Conservation (phyloP, 2,797 vertebrate species). For the Cetoscarus ocellatus region DNA sequence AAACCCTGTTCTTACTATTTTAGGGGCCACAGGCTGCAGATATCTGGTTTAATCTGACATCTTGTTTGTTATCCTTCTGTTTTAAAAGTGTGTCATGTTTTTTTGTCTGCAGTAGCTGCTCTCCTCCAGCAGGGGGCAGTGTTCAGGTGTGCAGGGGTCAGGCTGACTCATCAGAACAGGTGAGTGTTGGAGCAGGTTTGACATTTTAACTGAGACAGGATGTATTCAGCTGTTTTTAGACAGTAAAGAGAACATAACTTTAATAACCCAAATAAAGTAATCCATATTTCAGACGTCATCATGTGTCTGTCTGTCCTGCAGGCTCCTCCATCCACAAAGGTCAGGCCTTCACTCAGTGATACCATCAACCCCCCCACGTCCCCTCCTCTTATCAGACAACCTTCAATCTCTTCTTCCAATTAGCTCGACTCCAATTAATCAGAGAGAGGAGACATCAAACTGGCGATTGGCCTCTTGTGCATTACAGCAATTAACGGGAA, state of each 20-base stretch:
- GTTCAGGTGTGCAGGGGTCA: not conserved
- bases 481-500: constrained; percentile 77
- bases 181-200: too few relatives aligned
- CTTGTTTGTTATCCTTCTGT: too few relatives aligned
- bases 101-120: not conserved
- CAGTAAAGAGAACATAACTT: not conserved
- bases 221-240: not conserved
- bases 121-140: constrained; percentile 53
- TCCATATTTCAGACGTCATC: not conserved
- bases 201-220: too few relatives aligned
- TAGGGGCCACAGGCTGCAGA: too few relatives aligned
- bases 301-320: constrained; percentile 4
- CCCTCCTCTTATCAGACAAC: constrained; percentile 19
- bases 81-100: too few relatives aligned
- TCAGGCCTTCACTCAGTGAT: constrained; percentile 49
- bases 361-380: constrained; percentile 12
- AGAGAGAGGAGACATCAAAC: constrained; percentile 66
- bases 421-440: constrained; percentile 74
- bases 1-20: too few relatives aligned
- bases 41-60: too few relatives aligned
- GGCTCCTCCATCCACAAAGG: constrained; percentile 35
- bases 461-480: constrained; percentile 78
- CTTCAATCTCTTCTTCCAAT: constrained; percentile 69
- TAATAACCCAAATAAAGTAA: not conserved
- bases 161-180: too few relatives aligned